A percentile compares a stretch with the other conserved stretches of the same genome.
Evolutionary conservation across 2,113 vertebrate genomes (phyloP).

Genomic region (Ophiodon elongatus): DNA sequence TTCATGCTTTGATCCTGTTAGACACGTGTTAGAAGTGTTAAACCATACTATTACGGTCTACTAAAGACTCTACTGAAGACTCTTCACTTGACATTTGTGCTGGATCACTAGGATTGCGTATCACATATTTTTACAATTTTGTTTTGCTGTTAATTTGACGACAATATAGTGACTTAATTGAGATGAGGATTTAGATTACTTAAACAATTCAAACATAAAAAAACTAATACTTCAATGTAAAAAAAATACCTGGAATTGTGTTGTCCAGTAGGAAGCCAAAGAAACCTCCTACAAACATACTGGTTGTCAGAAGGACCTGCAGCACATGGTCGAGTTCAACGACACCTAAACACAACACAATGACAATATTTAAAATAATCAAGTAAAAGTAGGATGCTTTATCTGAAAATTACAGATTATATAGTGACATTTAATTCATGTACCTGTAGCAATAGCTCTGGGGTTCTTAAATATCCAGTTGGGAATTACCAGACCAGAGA

Average conservation of each 20-base stretch:
- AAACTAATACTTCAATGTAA: neutral
- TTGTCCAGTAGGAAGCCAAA: slow-evolving; percentile 95
- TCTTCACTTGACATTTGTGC: neutral
- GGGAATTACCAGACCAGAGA: slow-evolving; percentile 90
- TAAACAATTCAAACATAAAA: neutral
- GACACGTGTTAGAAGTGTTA: slow-evolving; percentile 26
- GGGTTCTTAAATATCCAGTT: slow-evolving; percentile 91
- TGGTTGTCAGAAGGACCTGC: slow-evolving; percentile 94
- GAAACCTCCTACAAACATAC: slow-evolving; percentile 96
- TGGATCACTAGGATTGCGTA: neutral
- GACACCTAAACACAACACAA: slow-evolving; percentile 82
- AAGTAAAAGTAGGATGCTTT: neutral
- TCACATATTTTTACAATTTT: neutral
- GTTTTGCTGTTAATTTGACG: neutral
- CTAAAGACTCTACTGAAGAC: neutral
- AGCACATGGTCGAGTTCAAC: slow-evolving; percentile 92
- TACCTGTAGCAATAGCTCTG: slow-evolving; percentile 89
- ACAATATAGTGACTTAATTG: neutral
- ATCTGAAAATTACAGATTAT: neutral
- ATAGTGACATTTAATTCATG: neutral
- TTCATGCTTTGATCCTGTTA: slow-evolving; percentile 89
- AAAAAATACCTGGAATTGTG: slow-evolving; percentile 91
- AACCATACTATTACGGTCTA: neutral
- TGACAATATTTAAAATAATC: neutral
- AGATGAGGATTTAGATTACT: neutral